Evolutionary conservation across 2,113 vertebrate genomes (phyloP).

Genomic region (Marcusenius ussheri): DNA sequence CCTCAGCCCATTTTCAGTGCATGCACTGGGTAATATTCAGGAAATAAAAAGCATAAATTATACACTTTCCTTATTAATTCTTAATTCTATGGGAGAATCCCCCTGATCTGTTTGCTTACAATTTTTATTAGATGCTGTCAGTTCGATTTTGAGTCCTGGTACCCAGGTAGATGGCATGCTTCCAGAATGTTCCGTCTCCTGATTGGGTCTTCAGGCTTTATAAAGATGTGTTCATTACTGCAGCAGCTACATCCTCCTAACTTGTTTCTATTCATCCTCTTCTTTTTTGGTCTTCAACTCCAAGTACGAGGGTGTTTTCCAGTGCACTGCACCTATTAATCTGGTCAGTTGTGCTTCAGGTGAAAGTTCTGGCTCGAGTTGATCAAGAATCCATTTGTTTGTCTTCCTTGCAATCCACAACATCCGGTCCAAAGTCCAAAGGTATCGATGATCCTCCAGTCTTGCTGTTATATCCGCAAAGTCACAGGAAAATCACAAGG

Average conservation of each 20-base stretch:
- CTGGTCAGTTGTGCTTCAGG: background rate
- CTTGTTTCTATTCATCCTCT: background rate
- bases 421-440: background rate
- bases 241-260: background rate
- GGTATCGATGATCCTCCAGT: background rate
- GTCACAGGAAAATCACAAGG: background rate
- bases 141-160: background rate
- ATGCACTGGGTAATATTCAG: conserved; percentile 36
- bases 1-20: conserved; percentile 42
- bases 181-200: background rate
- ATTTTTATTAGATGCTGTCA: background rate
- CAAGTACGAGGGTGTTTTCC: background rate
- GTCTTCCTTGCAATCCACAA: background rate
- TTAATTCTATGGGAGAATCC: background rate
- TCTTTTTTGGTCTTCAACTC: background rate
- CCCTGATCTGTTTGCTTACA: background rate
- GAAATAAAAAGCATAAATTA: conserved; percentile 21
- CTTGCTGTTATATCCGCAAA: background rate
- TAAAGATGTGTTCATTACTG: background rate
- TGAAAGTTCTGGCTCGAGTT: background rate
- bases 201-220: background rate
- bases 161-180: background rate
- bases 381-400: background rate
- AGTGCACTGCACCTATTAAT: background rate
- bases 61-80: background rate